Conservation (phyloP, 2,113 vertebrate genomes). For the Tupaia chinensis region DNA sequence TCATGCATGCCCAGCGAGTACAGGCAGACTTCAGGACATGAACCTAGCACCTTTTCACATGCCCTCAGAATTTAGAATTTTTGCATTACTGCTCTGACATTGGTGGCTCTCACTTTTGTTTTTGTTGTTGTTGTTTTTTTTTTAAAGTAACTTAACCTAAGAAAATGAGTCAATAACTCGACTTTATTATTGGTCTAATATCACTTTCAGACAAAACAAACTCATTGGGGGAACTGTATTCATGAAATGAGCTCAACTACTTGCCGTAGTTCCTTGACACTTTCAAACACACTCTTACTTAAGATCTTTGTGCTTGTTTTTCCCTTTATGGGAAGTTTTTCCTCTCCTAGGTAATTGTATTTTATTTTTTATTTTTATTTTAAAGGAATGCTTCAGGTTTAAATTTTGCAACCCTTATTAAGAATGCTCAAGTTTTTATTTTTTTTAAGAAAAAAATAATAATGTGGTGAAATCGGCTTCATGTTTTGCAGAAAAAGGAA, state of each 20-base stretch:
- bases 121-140: not conserved
- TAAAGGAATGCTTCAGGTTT: not conserved
- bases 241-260: not conserved
- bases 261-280: not conserved
- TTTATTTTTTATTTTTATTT: constrained; percentile 29
- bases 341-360: not conserved
- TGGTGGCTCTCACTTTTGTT: not conserved
- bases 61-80: too few species aligned
- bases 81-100: too few species aligned
- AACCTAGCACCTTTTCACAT: too few species aligned
- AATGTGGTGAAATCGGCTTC: not conserved
- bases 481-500: not conserved
- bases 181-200: not conserved
- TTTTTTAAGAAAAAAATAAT: not conserved
- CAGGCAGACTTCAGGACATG: too few species aligned
- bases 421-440: not conserved
- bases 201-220: not conserved
- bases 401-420: not conserved
- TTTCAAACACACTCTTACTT: not conserved
- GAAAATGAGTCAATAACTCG: not conserved
- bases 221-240: not conserved
- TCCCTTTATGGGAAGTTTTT: not conserved
- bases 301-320: not conserved
- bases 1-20: too few species aligned
- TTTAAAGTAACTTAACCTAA: not conserved